Evolutionary conservation across 2,113 vertebrate species (phyloP).

Genomic region (Anseranas semipalmata): DNA sequence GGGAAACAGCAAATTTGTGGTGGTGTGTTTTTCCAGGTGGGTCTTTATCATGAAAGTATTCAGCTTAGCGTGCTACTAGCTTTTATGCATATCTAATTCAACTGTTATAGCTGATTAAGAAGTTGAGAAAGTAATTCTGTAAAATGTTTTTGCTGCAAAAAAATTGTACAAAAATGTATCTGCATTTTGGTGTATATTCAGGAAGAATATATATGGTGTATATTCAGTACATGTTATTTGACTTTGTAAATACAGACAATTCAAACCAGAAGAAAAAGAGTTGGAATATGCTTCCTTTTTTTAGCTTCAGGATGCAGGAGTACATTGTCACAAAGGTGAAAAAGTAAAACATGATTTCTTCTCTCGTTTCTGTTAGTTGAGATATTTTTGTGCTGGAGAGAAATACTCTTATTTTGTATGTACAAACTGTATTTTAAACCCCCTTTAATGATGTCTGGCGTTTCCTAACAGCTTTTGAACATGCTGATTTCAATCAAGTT

Average conservation of each 20-base stretch:
- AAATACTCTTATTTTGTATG: background rate
- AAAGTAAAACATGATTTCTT: background rate
- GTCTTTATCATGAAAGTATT: background rate
- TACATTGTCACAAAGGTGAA: background rate
- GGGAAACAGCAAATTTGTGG: background rate
- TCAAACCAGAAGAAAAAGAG: background rate
- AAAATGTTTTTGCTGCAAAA: background rate
- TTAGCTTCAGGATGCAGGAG: background rate
- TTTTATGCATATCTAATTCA: background rate
- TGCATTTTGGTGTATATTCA: background rate
- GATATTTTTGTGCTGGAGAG: background rate
- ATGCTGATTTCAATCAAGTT: background rate
- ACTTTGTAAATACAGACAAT: background rate
- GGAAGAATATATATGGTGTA: no score
- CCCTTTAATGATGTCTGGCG: background rate
- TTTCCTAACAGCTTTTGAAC: background rate
- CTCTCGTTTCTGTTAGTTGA: background rate
- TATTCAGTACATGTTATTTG: background rate
- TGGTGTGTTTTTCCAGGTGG: background rate
- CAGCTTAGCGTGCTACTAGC: background rate
- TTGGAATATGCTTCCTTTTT: background rate
- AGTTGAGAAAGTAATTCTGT: background rate
- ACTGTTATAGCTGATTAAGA: background rate
- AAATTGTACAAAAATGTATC: background rate
- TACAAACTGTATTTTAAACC: background rate